Base-by-base conservation (phyloP, 2,113 vertebrate species). In the Connochaetes taurinus region DNA sequence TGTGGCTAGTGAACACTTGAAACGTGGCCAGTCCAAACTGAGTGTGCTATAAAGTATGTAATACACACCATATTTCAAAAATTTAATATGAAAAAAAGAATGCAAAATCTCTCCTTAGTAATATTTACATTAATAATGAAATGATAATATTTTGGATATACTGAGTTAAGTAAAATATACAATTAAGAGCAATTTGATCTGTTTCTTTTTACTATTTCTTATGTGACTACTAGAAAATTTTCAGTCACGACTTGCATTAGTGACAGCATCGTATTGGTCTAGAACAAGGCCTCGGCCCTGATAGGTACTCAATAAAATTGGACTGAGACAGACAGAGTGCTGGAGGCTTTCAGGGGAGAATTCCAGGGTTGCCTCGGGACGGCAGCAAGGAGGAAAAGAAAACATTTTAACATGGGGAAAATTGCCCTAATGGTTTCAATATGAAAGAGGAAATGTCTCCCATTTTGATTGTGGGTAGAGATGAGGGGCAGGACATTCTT, bases 401-500 rank as follows among this genome's bases (percentile, higher is more conserved):
- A 82, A 91, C 71, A 27, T 64, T 92, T 93, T 90, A 85, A 76
- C 47, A 45, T 86, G 74, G 53, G 64, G 82, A 71, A 97, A 98
- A 91, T 96, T 78, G 47, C 25, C 85, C 62, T 96, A 94, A 84
- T 97, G 90, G 25, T 62, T 98, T 96, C 90, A 78, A n/a, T 89
- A 95, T 58, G 95, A 98, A 98, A 95, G 57, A 97, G 64, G 67
- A 84, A 95, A 96, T 91, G 33, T 58, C 55, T n/a, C 55, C 25
- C 2, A 1, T 78, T 92, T 96, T 33, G 55, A 50, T 7, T 9
- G 13, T 15, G 45, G 5, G 29, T 14, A 1, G 31, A 82, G 36
- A 50, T 15, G 55, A 92, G 21, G 0, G 15, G 45, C 15, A 15
- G 12, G 3, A 2, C 19, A 5, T 31, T 94, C 52, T 97, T 83